Evolutionary conservation across 2,797 vertebrate species (phyloP), one percentile per base, ranked within the genome.

Genomic region (Tragelaphus eurycerus): DNA sequence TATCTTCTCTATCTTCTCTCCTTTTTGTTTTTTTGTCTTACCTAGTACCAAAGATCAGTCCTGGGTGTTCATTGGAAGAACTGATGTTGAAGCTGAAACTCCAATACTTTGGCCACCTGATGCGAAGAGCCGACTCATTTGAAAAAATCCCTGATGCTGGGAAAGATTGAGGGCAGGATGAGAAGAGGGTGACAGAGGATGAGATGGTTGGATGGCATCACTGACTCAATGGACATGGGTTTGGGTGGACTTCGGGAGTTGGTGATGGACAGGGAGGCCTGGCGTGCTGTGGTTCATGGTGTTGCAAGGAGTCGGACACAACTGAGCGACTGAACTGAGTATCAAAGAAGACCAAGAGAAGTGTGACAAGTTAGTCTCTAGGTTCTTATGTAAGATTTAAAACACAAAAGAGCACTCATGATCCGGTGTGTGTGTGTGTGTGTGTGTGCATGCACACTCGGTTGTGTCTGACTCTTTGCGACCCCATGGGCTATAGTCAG

Each of bases 291-390:
- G 12, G 6, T 60, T 60, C 59, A 60, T 7, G 59, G 27, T 2
- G 25, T 60, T 0, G 0, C 59, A 29, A 60, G 27, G 59, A 60
- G 59, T 60, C 1, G 0, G 59, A 60, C 2, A 29, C 1, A 6
- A 7, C 57, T 29, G 27, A 29, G 6, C 12, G 2, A 14, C 59
- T 29, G 27, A 60, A 60, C 2, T 60, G 59, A 34, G n/a, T 67
- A 34, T 17, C 10, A 31, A 84, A 95, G 71, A 93, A 50, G 27
- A 71, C 50, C 25, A 50, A 55, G n/a, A 79, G 60, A 89, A 89
- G 43, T 46, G 4, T 55, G 34, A 64, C 74, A 12, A 31, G 1
- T 59, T 46, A 54, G 52, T 59, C 7, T 84, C 76, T 55, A 64
- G 31, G 7, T 60, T 94, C 21, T 38, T 57, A 54, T 4, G 13